Evolutionary conservation across 2,113 vertebrate species (phyloP).

Genomic region (Urocolius indicus): DNA sequence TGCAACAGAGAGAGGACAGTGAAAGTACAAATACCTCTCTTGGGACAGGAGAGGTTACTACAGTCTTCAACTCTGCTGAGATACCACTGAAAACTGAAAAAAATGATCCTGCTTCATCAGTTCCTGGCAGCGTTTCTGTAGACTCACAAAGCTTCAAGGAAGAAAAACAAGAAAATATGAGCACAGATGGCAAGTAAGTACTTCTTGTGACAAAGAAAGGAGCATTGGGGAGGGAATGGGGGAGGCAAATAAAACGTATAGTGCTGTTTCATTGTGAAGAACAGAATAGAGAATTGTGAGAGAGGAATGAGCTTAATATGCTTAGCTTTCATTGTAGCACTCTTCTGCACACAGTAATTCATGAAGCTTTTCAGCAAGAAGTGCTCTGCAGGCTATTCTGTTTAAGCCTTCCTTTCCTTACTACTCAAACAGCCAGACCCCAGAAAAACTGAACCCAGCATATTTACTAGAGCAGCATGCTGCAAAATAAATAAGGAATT

Average conservation of each 20-base stretch:
- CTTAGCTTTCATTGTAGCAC: slow-evolving; percentile 28
- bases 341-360: slow-evolving; percentile 20
- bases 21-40: slow-evolving; percentile 41
- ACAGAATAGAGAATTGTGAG: slow-evolving; percentile 31
- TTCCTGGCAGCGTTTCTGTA: slow-evolving; percentile 41
- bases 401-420: not conserved
- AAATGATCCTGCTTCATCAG: slow-evolving; percentile 44
- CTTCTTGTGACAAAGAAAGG: slow-evolving; percentile 52
- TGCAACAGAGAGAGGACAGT: slow-evolving; percentile 41
- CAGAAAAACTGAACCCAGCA: not conserved
- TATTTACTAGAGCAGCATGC: not conserved
- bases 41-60: slow-evolving; percentile 64
- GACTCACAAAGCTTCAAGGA: slow-evolving; percentile 62
- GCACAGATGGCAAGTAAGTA: slow-evolving; percentile 80
- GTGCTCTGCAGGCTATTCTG: not conserved
- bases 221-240: slow-evolving; percentile 28
- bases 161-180: slow-evolving; percentile 70
- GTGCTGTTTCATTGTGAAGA: slow-evolving; percentile 21
- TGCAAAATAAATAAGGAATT: not conserved
- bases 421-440: not conserved
- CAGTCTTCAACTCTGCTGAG: slow-evolving; percentile 52
- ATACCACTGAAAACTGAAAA: slow-evolving; percentile 24
- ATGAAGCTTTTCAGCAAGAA: not conserved
- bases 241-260: slow-evolving; percentile 32
- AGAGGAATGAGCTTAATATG: slow-evolving; percentile 23